Conservation (phyloP, 2,797 vertebrate genomes). For the Naso thynnoides region DNA sequence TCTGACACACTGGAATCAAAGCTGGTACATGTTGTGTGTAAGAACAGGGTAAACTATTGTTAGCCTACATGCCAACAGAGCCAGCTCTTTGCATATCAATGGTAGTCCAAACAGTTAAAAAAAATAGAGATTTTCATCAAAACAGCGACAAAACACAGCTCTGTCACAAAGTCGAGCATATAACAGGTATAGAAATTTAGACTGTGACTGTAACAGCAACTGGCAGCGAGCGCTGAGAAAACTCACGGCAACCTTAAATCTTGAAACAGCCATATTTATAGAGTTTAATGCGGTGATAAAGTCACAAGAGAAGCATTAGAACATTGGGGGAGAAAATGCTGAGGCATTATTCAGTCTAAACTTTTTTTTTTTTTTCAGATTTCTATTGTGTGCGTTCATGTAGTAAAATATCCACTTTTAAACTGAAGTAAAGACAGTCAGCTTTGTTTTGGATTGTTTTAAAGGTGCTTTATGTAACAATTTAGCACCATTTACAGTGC, state of each 20-base stretch:
- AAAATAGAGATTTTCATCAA: constrained; percentile 60
- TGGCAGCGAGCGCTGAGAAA: constrained; percentile 69
- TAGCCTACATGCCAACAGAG: constrained; percentile 72
- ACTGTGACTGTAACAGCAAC: constrained; percentile 74
- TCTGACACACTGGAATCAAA: constrained; percentile 51
- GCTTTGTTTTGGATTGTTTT: constrained; percentile 42
- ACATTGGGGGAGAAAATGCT: constrained; percentile 23
- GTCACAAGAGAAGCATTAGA: constrained; percentile 34
- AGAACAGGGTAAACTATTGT: constrained; percentile 46
- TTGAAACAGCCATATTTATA: constrained; percentile 21
- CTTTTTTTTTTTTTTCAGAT: constrained; percentile 16
- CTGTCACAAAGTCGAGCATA: constrained; percentile 49
- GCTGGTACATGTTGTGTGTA: constrained; percentile 39
- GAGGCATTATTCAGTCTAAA: constrained; percentile 41
- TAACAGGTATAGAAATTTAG: constrained; percentile 58
- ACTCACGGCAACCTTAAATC: constrained; percentile 45
- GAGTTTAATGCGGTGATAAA: constrained; percentile 42
- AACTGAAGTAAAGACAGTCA: constrained; percentile 19
- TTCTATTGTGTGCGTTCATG: constrained; percentile 36
- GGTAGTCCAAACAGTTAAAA: constrained; percentile 62
- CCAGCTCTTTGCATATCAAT: constrained; percentile 80
- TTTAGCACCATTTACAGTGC: no score
- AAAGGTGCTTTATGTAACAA: background rate
- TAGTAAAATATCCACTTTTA: constrained; percentile 36
- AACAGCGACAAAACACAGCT: constrained; percentile 68